Evolutionary conservation across 2,888 invertebrate species (phyloP), one percentile per base, ranked within the genome.

Genomic region (Diabrotica balteata): DNA sequence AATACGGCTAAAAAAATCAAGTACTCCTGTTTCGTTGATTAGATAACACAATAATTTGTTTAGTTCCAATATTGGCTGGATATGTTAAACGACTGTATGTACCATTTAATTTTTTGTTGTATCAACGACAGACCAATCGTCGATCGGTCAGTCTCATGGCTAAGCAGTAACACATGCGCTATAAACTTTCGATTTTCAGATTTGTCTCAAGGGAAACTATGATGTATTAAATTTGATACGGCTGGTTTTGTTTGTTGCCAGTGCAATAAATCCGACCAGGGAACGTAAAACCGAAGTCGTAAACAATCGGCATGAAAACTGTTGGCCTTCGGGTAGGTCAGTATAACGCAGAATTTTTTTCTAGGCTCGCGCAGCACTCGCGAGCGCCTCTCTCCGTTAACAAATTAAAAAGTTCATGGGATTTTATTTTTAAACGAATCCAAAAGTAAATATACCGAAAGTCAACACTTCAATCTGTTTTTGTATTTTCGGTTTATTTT

Each of bases 291-390:
- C 32, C 32, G 32, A 54, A 63, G 55, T 67, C 63, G 66, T 70
- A 68, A 68, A 71, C 68, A 70, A 60, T 65, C 63, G 59, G 46
- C 68, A 46, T 63, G 66, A 59, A 66, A 49, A 66, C 55, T 63
- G 63, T 50, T 61, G 58, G 64, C 68, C 68, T 68, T 71, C 63
- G 62, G 71, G 68, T 61, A 68, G 71, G 71, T 71, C 71, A 67
- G 66, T 66, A 51, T 59, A 66, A 58, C 68, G 63, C 62, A 63
- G 61, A 59, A 63, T 60, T 63, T 68, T 32, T 62, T 61, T 53
- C 60, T 60, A 66, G 49, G 7, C 53, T 46, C 52, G 52, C 65
- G 59, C 47, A 46, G 10, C 53, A 45, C 17, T 57, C 44, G 55
- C 46, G 51, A 52, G 51, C 44, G 51, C 60, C 44, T 45, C 44